Evolutionary conservation across 2,797 vertebrate genomes (phyloP), one percentile per base, ranked within the genome.

Genomic region (Sebastes paucispinis): DNA sequence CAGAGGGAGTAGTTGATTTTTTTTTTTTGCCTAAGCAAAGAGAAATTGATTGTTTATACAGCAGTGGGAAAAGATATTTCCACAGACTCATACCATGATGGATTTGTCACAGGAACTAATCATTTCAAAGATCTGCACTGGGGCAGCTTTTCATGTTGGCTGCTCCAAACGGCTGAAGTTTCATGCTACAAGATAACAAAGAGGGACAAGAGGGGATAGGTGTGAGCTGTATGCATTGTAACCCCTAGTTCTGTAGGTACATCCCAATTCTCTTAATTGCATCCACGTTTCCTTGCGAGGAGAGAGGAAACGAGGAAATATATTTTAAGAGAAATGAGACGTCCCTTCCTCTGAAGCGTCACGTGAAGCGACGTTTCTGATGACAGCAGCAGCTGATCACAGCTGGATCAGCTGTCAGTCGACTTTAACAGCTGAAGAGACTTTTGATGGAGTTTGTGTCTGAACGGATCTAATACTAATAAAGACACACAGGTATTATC

Each of bases 41-140:
- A 70, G 78, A 65, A 20, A 75, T 20, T 73, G 18, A 69, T 75
- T 57, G 52, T 82, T 62, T 69, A 55, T 50, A 84, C 64, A 75
- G 58, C 31, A 67, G 29, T 43, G 22, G 22, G 50, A 18, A 11
- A 20, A 32, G 2, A 31, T 58, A 27, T 70, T 58, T 63, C 36
- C 13, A 52, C 34, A 4, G 50, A 52, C 34, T 50, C 27, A 36
- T 22, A 60, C 10, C 43, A 29, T 34, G 22, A 70, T 80, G 29
- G 47, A 50, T 80, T 75, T 77, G 55, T 47, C 69, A 12, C 54
- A 34, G 43, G 22, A 75, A 76, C 18, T 27, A 34, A 25, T 67
- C n/a, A 64, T 69, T 68, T 77, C 29, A 43, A n/a, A 24, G 69
- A 69, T 16, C 22, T 58, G 31, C 16, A 29, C 29, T 31, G 29